Evolutionary conservation across 1,140 invertebrate genomes (phyloP).

Genomic region (Frieseomelitta varia): DNA sequence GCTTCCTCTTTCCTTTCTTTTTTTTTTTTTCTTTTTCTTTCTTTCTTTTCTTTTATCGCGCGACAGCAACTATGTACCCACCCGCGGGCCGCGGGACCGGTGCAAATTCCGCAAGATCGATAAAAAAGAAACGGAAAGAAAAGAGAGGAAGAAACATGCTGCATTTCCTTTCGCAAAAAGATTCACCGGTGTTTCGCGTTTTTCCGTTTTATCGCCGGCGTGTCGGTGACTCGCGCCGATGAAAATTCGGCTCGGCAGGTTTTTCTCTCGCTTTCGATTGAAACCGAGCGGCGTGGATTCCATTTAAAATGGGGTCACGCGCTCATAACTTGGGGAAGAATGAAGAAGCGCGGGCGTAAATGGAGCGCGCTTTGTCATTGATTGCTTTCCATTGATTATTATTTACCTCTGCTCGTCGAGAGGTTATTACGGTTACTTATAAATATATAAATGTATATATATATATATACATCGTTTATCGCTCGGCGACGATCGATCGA

Average conservation of each 20-base stretch:
- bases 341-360: constrained; percentile 45
- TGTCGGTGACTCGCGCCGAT: neutral
- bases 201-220: neutral
- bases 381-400: constrained; percentile 53
- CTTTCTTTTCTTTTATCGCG: constrained; percentile 28
- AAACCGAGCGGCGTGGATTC: constrained; percentile 37
- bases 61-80: constrained; percentile 1
- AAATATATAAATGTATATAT: neutral
- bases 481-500: neutral
- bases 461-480: neutral
- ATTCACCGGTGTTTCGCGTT: neutral
- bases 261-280: constrained; percentile 34
- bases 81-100: neutral
- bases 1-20: neutral
- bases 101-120: constrained; percentile 50
- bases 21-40: too few relatives aligned
- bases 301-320: constrained; percentile 48
- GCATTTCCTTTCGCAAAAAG: constrained; percentile 1
- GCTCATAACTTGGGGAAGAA: constrained; percentile 52
- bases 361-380: constrained; percentile 37
- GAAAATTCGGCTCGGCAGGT: constrained; percentile 35
- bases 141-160: too few relatives aligned
- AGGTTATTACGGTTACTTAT: neutral
- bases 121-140: neutral
- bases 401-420: constrained; percentile 30